phyloP scores from a whole-genome alignment of 1,140 invertebrate genomes.

The Caenorhabditis remanei region DNA sequence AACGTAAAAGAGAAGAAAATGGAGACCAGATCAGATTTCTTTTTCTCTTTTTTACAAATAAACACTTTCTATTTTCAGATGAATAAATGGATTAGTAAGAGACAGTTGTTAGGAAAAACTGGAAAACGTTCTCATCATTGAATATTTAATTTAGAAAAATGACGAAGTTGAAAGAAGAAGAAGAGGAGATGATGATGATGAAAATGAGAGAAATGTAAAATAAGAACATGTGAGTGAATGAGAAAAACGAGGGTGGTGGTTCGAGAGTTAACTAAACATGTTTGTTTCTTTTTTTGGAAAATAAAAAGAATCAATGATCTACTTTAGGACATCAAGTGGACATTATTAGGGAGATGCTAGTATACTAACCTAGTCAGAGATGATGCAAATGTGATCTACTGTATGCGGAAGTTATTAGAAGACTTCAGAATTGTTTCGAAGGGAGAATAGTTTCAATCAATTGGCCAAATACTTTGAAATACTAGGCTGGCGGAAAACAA shows the following conservation, averaged over 20 bases:
- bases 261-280: constrained; percentile 8
- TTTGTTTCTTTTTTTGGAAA: constrained; percentile 24
- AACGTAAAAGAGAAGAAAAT: neutral
- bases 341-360: neutral
- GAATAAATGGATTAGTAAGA: constrained; percentile 10
- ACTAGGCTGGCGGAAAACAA: neutral
- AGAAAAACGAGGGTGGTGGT: neutral
- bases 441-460: too few relatives aligned
- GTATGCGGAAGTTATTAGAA: too few relatives aligned
- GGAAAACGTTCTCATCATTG: constrained; percentile 25
- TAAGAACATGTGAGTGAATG: constrained; percentile 34
- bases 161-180: neutral
- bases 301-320: constrained; percentile 22
- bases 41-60: neutral
- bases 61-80: neutral
- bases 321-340: constrained; percentile 17
- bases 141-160: constrained; percentile 31
- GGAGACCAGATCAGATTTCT: constrained; percentile 6
- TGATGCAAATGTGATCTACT: neutral
- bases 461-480: neutral
- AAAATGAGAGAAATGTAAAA: constrained; percentile 35
- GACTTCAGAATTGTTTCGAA: too few relatives aligned
- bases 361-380: neutral
- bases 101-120: too few relatives aligned
- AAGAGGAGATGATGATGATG: constrained; percentile 1